These are phyloP conservation scores for Lasiommata megera DNA, from an alignment of 2,888 invertebrate genomes.

Conservation along the genomic window DNA sequence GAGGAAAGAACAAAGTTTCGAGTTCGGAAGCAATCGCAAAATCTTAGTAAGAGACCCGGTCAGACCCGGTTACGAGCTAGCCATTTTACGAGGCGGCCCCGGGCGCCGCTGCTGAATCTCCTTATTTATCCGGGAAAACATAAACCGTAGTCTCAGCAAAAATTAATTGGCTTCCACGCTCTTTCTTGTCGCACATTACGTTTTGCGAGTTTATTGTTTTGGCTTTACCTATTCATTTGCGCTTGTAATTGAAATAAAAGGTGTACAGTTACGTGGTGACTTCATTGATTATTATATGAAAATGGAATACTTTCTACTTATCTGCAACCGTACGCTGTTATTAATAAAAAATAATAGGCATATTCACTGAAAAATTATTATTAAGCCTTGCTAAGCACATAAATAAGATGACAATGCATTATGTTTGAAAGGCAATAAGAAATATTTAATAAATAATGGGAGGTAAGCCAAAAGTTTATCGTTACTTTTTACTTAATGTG, in stretches of 20 bases:
- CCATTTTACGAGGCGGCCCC: conserved; percentile 68
- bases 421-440: too few relatives aligned
- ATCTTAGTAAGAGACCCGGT: conserved; percentile 60
- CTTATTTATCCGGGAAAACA: conserved; percentile 78
- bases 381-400: too few relatives aligned
- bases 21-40: conserved; percentile 46
- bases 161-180: conserved; percentile 75
- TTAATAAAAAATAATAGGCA: too few relatives aligned
- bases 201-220: conserved; percentile 60
- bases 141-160: conserved; percentile 75
- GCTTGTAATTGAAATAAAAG: conserved; percentile 38
- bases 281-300: conserved; percentile 30
- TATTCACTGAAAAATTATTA: too few relatives aligned
- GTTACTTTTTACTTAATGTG: too few relatives aligned
- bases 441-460: too few relatives aligned
- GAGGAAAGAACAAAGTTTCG: conserved; percentile 13
- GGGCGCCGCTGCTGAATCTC: conserved; percentile 73
- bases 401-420: too few relatives aligned
- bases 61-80: conserved; percentile 64
- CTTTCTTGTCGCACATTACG: conserved; percentile 66
- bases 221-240: conserved; percentile 40
- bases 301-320: conserved; percentile 20
- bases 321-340: too few relatives aligned
- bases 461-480: too few relatives aligned
- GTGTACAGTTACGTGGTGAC: conserved; percentile 18